Evolutionary conservation across 2,113 vertebrate species (phyloP).

Genomic region (Dipodomys spectabilis): DNA sequence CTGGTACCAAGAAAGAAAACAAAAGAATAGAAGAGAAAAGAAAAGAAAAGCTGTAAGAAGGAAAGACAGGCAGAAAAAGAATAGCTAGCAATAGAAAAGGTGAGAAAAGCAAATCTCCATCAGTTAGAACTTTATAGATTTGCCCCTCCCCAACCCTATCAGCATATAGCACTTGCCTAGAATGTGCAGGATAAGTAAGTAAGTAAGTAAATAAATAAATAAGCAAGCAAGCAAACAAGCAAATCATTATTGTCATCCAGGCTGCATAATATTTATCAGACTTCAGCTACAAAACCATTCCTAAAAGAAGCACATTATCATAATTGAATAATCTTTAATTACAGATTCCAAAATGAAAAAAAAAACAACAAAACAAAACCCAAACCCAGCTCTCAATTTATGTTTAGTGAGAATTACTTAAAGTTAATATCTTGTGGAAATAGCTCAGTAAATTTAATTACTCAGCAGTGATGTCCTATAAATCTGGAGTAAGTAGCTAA

Average conservation of each 20-base stretch:
- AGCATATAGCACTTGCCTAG: not conserved
- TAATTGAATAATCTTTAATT: constrained; percentile 80
- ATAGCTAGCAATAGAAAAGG: not conserved
- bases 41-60: too few relatives aligned
- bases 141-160: not conserved
- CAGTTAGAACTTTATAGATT: not conserved
- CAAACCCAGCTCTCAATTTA: constrained; percentile 68
- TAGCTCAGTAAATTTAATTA: constrained; percentile 77
- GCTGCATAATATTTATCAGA: constrained; percentile 44
- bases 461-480: constrained; percentile 59
- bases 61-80: not conserved
- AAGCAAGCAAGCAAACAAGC: too few relatives aligned
- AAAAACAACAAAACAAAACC: constrained; percentile 70
- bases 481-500: constrained; percentile 70
- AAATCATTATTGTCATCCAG: constrained; percentile 22
- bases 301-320: constrained; percentile 74
- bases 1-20: too few relatives aligned
- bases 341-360: constrained; percentile 72
- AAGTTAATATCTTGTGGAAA: constrained; percentile 81
- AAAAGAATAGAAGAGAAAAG: too few relatives aligned
- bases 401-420: constrained; percentile 71
- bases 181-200: not conserved
- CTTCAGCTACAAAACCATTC: constrained; percentile 45
- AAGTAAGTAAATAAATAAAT: too few relatives aligned
- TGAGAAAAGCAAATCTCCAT: not conserved